Evolutionary conservation across 2,888 invertebrate genomes (phyloP).

Genomic region (Rhimphoctona megacephalus): DNA sequence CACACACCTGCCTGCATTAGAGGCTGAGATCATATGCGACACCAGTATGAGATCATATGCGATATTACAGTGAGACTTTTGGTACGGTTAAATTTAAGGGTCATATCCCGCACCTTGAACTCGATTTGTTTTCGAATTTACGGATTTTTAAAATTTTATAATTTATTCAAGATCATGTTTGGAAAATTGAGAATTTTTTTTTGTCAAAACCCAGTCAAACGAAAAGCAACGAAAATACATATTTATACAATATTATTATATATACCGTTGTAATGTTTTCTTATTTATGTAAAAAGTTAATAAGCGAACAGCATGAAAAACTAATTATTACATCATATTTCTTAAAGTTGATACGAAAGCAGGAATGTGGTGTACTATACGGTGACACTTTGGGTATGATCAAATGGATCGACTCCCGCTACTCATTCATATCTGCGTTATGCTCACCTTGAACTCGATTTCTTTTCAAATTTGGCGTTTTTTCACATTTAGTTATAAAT

Average conservation of each 20-base stretch:
- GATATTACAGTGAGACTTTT: background rate
- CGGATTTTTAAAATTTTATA: background rate
- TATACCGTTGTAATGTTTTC: too few species aligned
- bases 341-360: background rate
- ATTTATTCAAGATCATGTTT: background rate
- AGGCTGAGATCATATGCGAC: background rate
- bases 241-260: too few species aligned
- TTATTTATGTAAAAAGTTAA: too few species aligned
- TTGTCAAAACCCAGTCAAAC: background rate
- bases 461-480: constrained; percentile 14
- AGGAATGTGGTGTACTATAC: background rate
- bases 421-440: background rate
- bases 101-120: background rate
- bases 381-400: background rate
- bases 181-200: background rate
- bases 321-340: background rate
- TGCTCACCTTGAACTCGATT: constrained; percentile 54
- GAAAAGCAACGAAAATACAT: background rate
- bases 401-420: constrained; percentile 37
- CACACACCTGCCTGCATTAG: background rate
- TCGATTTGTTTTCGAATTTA: background rate
- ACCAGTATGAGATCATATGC: background rate
- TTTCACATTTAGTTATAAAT: background rate
- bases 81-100: background rate
- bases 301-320: background rate